Evolutionary conservation across 2,113 vertebrate genomes (phyloP).

Genomic region (Rhinoptilus africanus): DNA sequence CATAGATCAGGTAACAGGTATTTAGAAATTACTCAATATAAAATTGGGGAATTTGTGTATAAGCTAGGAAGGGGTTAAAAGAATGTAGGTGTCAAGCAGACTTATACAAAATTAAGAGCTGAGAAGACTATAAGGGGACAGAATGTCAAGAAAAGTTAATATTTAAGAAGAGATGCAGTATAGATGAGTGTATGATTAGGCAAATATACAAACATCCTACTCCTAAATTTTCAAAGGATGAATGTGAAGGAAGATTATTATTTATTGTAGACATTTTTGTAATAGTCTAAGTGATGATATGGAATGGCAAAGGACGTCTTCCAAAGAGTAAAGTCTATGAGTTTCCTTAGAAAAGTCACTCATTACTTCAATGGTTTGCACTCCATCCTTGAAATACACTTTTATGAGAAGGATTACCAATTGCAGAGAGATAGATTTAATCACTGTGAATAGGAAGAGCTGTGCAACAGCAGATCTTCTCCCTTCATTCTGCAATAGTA

Average conservation of each 20-base stretch:
- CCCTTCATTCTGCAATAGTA: neutral
- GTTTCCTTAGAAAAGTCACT: neutral
- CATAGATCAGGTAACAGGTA: neutral
- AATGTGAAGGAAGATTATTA: neutral
- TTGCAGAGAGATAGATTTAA: neutral
- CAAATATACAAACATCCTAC: neutral
- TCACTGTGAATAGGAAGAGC: neutral
- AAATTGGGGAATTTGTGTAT: neutral
- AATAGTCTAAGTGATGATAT: neutral
- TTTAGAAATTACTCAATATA: neutral
- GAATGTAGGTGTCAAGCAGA: neutral
- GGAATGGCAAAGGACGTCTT: neutral
- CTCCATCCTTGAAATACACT: neutral
- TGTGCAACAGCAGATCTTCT: neutral
- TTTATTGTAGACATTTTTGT: neutral
- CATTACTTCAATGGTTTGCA: neutral
- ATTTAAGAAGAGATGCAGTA: neutral
- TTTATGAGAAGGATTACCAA: neutral
- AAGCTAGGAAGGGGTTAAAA: neutral
- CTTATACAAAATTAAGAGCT: neutral
- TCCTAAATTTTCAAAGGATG: neutral
- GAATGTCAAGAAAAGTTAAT: neutral
- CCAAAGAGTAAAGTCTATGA: neutral
- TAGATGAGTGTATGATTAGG: neutral
- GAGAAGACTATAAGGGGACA: neutral